Base-by-base conservation (phyloP, 1,140 invertebrate genomes). In the Myzus persicae region DNA sequence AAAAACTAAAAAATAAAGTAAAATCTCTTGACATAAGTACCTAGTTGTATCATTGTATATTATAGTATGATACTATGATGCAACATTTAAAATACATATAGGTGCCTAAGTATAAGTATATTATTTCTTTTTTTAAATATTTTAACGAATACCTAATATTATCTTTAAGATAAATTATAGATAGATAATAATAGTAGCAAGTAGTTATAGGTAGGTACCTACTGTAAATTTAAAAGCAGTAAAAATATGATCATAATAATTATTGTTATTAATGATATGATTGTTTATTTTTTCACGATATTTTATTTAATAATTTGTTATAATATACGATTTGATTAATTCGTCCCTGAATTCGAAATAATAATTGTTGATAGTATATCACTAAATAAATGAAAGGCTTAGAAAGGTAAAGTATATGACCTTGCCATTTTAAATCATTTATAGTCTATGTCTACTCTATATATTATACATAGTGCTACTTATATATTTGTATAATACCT, bases 261-360 rank as follows among this genome's bases (percentile, higher is more conserved):
- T n/a, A 31, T 67, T n/a, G 31, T 18, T 14, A n/a, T 67, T 67
- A 67, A 67, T 31, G 31, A 67, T 67, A 67, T n/a, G 59, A n/a
- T 67, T 67, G 31, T 67, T 67, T 14, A 67, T 59, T 67, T 67
- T 59, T 67, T 67, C 31, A 67, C n/a, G n/a, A n/a, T 67, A n/a
- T 67, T n/a, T 67, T n/a, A n/a, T 67, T n/a, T n/a, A 67, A 67
- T 67, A n/a, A 67, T 67, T 67, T n/a, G 59, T n/a, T n/a, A n/a
- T 67, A 67, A 67, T 67, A n/a, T n/a, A 18, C 14, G 31, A 67
- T 67, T 67, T 67, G 59, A 67, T 67, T 67, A 67, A 67, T 67
- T 67, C 59, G 59, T 67, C 59, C 59, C 59, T 67, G 59, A 67
- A 67, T n/a, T 67, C 3, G 11, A 18, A n/a, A n/a, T 67, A 67